Conservation (phyloP, 2,113 vertebrate species). For the Tauraco erythrolophus region DNA sequence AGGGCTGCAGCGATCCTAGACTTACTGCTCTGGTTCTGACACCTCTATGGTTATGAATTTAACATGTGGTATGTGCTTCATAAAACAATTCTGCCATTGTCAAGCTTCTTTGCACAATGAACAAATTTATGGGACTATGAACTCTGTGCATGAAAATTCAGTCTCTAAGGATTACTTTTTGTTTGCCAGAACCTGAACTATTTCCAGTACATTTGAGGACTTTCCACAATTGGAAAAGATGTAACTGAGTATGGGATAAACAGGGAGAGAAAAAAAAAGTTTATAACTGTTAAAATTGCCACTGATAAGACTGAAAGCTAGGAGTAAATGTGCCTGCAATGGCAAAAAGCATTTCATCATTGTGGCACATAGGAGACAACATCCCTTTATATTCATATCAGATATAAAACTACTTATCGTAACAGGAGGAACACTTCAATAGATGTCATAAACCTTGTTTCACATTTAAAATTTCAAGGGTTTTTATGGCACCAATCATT, state of each 20-base stretch:
- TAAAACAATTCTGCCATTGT: conserved; percentile 24
- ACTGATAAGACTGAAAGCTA: background rate
- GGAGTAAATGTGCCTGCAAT: background rate
- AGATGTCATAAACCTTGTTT: background rate
- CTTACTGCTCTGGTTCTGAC: background rate
- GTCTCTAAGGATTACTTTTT: background rate
- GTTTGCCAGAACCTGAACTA: background rate
- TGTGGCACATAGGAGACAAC: background rate
- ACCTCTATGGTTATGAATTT: background rate
- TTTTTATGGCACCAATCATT: too few species aligned
- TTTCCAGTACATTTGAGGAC: conserved; percentile 5
- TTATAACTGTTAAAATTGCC: background rate
- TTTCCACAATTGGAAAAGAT: conserved; percentile 7
- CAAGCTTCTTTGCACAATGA: background rate
- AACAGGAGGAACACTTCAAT: background rate
- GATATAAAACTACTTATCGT: background rate
- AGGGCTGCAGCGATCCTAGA: background rate
- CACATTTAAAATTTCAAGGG: background rate
- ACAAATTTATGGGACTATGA: background rate
- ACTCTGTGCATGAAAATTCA: background rate
- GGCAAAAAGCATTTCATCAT: background rate
- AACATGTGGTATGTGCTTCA: background rate
- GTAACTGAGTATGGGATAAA: background rate
- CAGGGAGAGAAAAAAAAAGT: background rate
- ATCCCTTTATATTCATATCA: background rate